A percentile compares a stretch with the other conserved stretches of the same genome.
Conservation (phyloP, 2,113 vertebrate genomes). For the Peromyscus californicus region DNA sequence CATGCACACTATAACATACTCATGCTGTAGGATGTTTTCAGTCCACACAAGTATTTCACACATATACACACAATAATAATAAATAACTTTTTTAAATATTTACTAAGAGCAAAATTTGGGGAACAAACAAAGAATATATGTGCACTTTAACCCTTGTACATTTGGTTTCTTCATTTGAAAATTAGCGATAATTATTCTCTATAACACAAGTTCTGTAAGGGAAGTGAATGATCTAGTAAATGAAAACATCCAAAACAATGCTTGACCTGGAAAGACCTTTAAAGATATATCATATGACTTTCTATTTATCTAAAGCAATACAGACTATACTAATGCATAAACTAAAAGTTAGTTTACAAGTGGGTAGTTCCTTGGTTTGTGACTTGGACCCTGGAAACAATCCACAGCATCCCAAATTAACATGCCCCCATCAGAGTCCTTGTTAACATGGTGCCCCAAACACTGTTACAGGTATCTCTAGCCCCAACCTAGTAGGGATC, state of each 20-base stretch:
- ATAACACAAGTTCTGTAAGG: neutral
- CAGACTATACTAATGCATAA: neutral
- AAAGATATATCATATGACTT: neutral
- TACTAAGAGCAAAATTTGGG: neutral
- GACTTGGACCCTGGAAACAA: neutral
- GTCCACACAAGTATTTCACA: neutral
- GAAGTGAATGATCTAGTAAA: neutral
- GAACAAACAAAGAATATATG: neutral
- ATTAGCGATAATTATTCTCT: neutral
- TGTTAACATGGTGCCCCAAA: neutral
- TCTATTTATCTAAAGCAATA: neutral
- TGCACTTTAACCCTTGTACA: neutral
- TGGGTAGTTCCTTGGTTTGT: neutral
- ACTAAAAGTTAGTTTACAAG: neutral
- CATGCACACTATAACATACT: neutral
- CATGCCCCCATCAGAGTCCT: neutral
- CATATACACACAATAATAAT: neutral
- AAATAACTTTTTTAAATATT: neutral
- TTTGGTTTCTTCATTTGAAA: neutral
- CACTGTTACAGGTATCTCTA: neutral
- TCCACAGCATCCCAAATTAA: neutral
- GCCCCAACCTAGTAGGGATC: no score
- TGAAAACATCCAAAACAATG: neutral
- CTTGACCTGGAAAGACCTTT: neutral
- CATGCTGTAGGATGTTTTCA: neutral